These are phyloP conservation scores for Xerus rutilus DNA, from an alignment of 2,797 vertebrate genomes.

Conservation along the genomic window DNA sequence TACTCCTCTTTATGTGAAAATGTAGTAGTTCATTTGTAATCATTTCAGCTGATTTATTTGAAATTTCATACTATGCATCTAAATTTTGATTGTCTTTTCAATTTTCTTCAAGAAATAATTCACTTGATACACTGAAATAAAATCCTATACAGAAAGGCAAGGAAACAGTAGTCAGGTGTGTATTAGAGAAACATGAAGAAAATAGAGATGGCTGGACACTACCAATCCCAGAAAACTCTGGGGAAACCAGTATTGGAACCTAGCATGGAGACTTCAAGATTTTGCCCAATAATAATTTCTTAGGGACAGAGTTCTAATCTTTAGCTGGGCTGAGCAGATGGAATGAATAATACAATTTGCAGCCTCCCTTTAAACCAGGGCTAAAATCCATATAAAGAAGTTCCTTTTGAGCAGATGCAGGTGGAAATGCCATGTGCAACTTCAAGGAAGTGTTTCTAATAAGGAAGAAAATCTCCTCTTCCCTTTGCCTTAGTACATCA, in stretches of 20 bases:
- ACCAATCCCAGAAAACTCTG: not conserved
- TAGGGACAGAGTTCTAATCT: not conserved
- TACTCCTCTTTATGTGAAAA: not conserved
- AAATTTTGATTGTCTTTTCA: slow-evolving; percentile 1
- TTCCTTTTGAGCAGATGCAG: not conserved
- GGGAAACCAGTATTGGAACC: not conserved
- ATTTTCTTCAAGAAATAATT: not conserved
- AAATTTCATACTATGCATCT: not conserved
- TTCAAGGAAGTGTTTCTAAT: not conserved
- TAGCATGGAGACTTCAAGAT: not conserved
- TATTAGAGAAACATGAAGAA: not conserved
- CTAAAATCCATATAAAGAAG: not conserved
- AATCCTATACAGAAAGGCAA: not conserved
- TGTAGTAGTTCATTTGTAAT: not conserved
- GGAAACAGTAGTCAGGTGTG: not conserved
- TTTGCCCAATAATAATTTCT: not conserved
- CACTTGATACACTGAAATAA: not conserved
- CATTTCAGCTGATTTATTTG: not conserved
- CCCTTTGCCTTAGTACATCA: not conserved
- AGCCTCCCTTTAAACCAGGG: not conserved
- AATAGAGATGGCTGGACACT: not conserved
- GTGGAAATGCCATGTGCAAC: not conserved
- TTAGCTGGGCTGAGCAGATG: not conserved
- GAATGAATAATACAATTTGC: not conserved
- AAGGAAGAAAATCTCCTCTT: not conserved